Conservation (phyloP, 2,888 invertebrate species). For the Acleris holmiana region DNA sequence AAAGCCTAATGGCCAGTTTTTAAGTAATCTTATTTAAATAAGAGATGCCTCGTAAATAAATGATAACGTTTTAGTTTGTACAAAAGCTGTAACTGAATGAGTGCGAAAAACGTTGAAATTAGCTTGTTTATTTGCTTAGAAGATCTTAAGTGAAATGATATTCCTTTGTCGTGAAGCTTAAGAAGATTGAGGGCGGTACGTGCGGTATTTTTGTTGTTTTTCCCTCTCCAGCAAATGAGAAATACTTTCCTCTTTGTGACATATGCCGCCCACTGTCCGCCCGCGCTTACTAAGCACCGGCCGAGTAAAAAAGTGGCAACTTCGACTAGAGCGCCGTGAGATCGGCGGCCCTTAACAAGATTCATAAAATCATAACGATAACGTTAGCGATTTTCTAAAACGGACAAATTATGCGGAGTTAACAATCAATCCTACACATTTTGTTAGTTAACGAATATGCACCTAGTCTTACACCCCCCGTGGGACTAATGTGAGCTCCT, state of each 20-base stretch:
- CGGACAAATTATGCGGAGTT: too few species aligned
- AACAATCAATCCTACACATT: too few species aligned
- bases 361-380: too few species aligned
- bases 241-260: conserved; percentile 77
- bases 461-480: too few species aligned
- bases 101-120: neutral
- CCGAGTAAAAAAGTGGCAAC: conserved; percentile 42
- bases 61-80: too few species aligned
- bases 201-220: conserved; percentile 68
- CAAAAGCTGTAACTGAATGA: too few species aligned
- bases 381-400: too few species aligned
- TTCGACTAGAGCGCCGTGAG: neutral
- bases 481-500: too few species aligned
- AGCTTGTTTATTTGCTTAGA: conserved; percentile 38
- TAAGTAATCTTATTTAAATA: too few species aligned
- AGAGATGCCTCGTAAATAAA: too few species aligned
- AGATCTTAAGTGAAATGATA: conserved; percentile 76
- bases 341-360: neutral
- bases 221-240: conserved; percentile 69
- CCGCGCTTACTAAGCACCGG: conserved; percentile 55
- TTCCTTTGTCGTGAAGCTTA: conserved; percentile 70
- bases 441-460: too few species aligned
- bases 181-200: conserved; percentile 70
- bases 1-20: too few species aligned
- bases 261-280: conserved; percentile 65